Base-by-base conservation (phyloP, 2,113 vertebrate species). In the Oriolus oriolus region DNA sequence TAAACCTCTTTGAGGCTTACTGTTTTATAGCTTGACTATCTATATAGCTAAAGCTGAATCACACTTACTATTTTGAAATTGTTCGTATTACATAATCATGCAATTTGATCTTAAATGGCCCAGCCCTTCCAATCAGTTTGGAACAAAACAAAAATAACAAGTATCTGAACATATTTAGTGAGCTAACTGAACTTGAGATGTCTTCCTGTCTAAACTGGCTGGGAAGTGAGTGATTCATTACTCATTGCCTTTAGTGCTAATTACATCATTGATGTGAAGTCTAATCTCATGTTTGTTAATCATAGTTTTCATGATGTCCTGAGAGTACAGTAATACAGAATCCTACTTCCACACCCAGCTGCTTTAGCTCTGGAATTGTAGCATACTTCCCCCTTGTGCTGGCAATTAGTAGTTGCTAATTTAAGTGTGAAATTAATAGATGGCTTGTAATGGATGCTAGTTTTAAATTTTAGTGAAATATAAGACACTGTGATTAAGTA, bases 391-490 rank as follows among this genome's bases (percentile, higher is more conserved):
- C 93, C 94, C 94, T 97, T 96, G 91, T 96, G 95, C 95, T 96
- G 84, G 70, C 94, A 95, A 95, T 96, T 95, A 96, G 96, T 96
- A 96, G 91, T 85, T 89, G 86, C 86, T 96, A 92, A 94, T 95
- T 54, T 79, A 85, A 83, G 23, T 79, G 76, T 91, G 76, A 90
- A 90, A 74, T 90, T 86, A 90, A 74, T 85, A 77, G 82, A 92
- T 68, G 37, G 61, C 81, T 91, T 95, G 60, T 89, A 83, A 71
- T 82, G 53, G 70, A 59, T 93, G 69, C 52, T 92, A 22, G 56
- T 53, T 17, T 71, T 83, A 73, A 73, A 57, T 85, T 73, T 68
- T 94, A 84, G 56, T 68, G 26, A 63, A 88, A 71, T 73, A 8
- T 6, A 70, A 61, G 42, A 45, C 59, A 83, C 9, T 35, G 14